A percentile compares a stretch with the other conserved stretches of the same genome.
Evolutionary conservation across 1,140 invertebrate genomes (phyloP).

Genomic region (Tetranychus urticae): DNA sequence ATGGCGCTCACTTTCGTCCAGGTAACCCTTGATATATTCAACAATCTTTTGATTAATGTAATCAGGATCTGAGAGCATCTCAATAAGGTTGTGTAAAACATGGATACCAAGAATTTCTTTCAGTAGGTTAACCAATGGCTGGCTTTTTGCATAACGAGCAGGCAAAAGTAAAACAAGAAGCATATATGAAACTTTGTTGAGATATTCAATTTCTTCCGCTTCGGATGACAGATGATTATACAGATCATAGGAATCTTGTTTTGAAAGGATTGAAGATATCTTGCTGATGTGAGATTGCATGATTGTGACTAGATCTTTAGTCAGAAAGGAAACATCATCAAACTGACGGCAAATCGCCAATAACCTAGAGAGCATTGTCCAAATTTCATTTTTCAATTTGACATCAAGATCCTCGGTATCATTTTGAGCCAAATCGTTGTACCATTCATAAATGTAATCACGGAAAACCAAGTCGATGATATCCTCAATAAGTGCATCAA

Average conservation of each 20-base stretch:
- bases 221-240: slow-evolving; percentile 44
- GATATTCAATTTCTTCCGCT: slow-evolving; percentile 48
- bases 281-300: slow-evolving; percentile 62
- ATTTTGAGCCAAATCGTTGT: slow-evolving; percentile 36
- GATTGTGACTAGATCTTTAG: slow-evolving; percentile 48
- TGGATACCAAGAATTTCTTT: slow-evolving; percentile 43
- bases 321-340: slow-evolving; percentile 54
- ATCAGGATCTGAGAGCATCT: slow-evolving; percentile 62
- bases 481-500: slow-evolving; percentile 56
- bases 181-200: slow-evolving; percentile 53
- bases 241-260: slow-evolving; percentile 32
- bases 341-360: slow-evolving; percentile 42
- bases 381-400: slow-evolving; percentile 44
- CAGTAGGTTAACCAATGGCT: slow-evolving; percentile 46
- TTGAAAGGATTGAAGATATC: slow-evolving; percentile 38
- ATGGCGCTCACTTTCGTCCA: slow-evolving; percentile 43
- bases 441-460: slow-evolving; percentile 50
- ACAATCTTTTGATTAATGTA: slow-evolving; percentile 70
- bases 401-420: background rate
- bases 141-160: slow-evolving; percentile 40
- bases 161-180: slow-evolving; percentile 54
- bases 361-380: slow-evolving; percentile 48
- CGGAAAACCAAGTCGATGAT: slow-evolving; percentile 48
- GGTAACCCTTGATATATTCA: slow-evolving; percentile 50
- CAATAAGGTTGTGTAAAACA: slow-evolving; percentile 60